Evolutionary conservation across 2,888 invertebrate species (phyloP), one percentile per base, ranked within the genome.

Genomic region (Pimpla rufipes): DNA sequence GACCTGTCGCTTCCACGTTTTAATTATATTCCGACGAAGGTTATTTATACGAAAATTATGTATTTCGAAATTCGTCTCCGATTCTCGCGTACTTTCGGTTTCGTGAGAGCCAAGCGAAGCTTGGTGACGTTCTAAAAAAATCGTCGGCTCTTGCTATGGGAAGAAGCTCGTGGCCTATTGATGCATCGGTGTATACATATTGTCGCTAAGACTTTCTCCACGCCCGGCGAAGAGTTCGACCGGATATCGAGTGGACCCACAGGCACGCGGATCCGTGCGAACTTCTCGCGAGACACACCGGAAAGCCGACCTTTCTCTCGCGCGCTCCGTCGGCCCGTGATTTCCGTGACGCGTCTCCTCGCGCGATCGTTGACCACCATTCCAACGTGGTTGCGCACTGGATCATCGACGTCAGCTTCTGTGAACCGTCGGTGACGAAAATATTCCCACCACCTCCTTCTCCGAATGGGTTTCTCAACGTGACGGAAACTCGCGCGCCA

Each of bases 301-400:
- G 80, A 81, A 81, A 81, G 79, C 71, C 70, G 76, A 76, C 76
- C 81, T 81, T 81, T 81, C 80, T 81, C 81, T 76, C 64, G 42
- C 23, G 57, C 70, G 8, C 13, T 37, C 35, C 52, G n/a, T n/a
- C 21, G 13, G 11, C 52, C 11, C 50, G 52, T 35, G n/a, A 35
- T 45, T 37, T 21, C 35, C 7, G 37, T n/a, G 18, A 68, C 52
- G 50, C 21, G 52, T 68, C 64, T n/a, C n/a, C 18, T 42, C 42
- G 68, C 21, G 29, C 29, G 57, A 57, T 29, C 23, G 57, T 57
- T 29, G 29, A 57, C 57, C 57, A 57, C 13, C 11, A 57, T 57
- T 57, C 57, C 57, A 57, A 29, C 29, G 29, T 57, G 10, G 6
- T 57, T 57, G 57, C 57, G 13, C 29, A 57, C 6, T 29, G 29